Evolutionary conservation across 2,113 vertebrate genomes (phyloP).

Genomic region (Phrynosoma blainvillii): DNA sequence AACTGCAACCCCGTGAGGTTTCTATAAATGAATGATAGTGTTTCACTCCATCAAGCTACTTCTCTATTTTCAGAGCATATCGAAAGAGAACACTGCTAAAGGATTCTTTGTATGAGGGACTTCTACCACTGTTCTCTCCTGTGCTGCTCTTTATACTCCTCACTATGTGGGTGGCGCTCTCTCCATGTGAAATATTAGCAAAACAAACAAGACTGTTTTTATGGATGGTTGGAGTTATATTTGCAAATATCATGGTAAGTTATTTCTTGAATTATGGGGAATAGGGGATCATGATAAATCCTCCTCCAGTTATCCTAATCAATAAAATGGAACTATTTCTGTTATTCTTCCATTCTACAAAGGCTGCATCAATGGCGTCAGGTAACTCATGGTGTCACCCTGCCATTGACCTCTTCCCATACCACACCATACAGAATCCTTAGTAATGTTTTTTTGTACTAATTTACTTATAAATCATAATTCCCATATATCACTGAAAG

Average conservation of each 20-base stretch:
- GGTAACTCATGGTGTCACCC: too few species aligned
- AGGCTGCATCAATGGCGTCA: too few species aligned
- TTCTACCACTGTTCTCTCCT: constrained; percentile 68
- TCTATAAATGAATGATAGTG: background rate
- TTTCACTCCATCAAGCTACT: constrained; percentile 23
- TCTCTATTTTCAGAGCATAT: constrained; percentile 65
- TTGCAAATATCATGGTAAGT: constrained; percentile 71
- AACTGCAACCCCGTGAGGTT: constrained; percentile 6
- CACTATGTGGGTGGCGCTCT: constrained; percentile 63
- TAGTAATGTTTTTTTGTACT: too few species aligned
- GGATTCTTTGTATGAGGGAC: constrained; percentile 63
- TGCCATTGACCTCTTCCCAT: too few species aligned
- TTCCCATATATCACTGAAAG: too few species aligned
- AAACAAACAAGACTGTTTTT: constrained; percentile 67
- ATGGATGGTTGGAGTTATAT: constrained; percentile 65
- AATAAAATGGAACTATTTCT: background rate
- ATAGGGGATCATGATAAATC: background rate
- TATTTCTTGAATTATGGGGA: constrained; percentile 8
- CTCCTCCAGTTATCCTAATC: background rate
- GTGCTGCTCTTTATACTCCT: constrained; percentile 62
- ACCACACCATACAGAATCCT: too few species aligned
- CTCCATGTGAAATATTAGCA: constrained; percentile 58
- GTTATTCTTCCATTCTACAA: background rate
- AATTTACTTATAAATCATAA: too few species aligned
- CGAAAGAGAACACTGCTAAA: constrained; percentile 66